Evolutionary conservation across 2,797 vertebrate species (phyloP), one percentile per base, ranked within the genome.

Genomic region (Eupleurogrammus muticus): DNA sequence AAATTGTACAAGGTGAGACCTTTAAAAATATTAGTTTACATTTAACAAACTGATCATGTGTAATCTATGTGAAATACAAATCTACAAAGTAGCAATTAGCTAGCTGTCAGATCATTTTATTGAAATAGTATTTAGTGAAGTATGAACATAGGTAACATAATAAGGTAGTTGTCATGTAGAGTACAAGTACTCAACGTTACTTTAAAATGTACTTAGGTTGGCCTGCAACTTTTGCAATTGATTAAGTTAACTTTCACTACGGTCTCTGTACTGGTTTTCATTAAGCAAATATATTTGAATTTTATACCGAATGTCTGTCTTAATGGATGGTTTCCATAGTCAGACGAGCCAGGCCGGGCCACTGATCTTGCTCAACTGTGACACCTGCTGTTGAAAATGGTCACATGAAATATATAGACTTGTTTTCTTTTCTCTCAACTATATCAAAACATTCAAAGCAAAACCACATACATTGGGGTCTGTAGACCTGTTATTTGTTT

Each of bases 381-480:
- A 83, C 87, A 7, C 84, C 90, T 92, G 87, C 80, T 86, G 90
- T 70, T 40, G 2, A 35, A 51, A 38, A 2, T 46, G 57, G 48
- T 53, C 78, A 66, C 13, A 49, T 14, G 1, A 20, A 34, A 0
- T 1, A 47, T 2, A 44, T 16, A 44, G 8, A 1, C 13, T 12
- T 13, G 38, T 14, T 28, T 9, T 53, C 10, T 28, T 6, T 3
- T 28, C 28, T 28, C 28, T 28, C 8, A 7, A 5, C 32, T 14
- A n/a, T 50, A 62, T 19, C 11, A 20, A 59, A 5, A 10, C 7
- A 35, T 2, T 9, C 6, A 32, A 14, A 9, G 20, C 1, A 32
- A 32, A 36, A 72, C 23, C 4, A 8, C 4, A 8, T 6, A 47
- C 51, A 5, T 50, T 66, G 2, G 2, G 8, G 12, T 14, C 32